phyloP scores from a whole-genome alignment of 2,888 invertebrate genomes.

The Dolomedes plantarius region DNA sequence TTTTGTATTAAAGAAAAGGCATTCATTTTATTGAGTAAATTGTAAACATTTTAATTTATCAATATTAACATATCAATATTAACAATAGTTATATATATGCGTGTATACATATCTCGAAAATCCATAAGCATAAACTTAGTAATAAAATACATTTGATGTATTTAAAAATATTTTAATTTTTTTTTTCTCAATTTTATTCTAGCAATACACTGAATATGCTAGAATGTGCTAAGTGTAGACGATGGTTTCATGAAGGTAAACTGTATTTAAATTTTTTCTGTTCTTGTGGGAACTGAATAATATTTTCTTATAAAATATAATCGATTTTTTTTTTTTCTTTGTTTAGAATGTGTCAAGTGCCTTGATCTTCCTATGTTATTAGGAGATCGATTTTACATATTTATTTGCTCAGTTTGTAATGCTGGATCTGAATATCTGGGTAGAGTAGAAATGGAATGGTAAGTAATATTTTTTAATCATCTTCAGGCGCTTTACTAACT shows the following conservation, averaged over 20 bases:
- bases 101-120: too few species aligned
- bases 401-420: constrained; percentile 92
- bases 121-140: too few species aligned
- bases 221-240: constrained; percentile 48
- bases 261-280: neutral
- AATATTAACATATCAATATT: too few species aligned
- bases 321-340: neutral
- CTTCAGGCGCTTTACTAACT: too few species aligned
- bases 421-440: constrained; percentile 87
- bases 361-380: constrained; percentile 88
- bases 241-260: constrained; percentile 59
- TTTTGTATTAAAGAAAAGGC: too few species aligned
- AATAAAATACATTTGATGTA: too few species aligned
- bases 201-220: constrained; percentile 48
- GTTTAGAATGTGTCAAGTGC: constrained; percentile 87
- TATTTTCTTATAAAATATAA: too few species aligned
- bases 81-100: too few species aligned
- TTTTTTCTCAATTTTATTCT: too few species aligned
- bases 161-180: too few species aligned
- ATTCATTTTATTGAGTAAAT: too few species aligned
- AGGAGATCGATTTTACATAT: constrained; percentile 93
- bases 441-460: constrained; percentile 80
- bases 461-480: neutral
- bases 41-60: too few species aligned
- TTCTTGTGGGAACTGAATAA: neutral